Percentiles rank a stretch among this genome's conserved stretches.
Evolutionary conservation across 2,113 vertebrate species (phyloP).

Genomic region (Archilochus colubris): DNA sequence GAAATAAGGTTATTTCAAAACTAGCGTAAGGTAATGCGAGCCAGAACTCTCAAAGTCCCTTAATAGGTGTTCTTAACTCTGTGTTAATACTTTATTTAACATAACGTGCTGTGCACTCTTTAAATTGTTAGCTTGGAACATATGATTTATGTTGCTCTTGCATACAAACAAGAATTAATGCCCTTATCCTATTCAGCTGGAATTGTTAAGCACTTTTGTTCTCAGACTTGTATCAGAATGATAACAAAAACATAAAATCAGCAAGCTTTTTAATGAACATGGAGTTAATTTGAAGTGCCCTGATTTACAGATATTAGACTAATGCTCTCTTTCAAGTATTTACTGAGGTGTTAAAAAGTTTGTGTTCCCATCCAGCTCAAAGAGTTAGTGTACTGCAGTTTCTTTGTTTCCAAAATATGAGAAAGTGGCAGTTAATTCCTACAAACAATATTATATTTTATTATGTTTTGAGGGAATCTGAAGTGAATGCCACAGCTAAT

Average conservation of each 20-base stretch:
- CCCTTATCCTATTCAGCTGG: conserved; percentile 42
- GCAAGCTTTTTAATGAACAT: conserved; percentile 48
- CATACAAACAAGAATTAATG: conserved; percentile 40
- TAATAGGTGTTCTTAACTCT: conserved; percentile 63
- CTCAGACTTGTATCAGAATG: conserved; percentile 23
- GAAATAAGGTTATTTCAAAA: conserved; percentile 51
- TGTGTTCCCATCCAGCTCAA: background rate
- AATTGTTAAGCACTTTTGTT: conserved; percentile 48
- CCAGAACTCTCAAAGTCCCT: conserved; percentile 65
- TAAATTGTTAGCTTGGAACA: conserved; percentile 51
- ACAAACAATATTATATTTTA: background rate
- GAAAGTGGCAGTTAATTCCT: background rate
- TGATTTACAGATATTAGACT: conserved; percentile 53
- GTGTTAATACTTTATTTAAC: conserved; percentile 66
- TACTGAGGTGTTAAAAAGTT: conserved; percentile 25
- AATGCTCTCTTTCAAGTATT: background rate
- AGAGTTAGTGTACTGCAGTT: background rate
- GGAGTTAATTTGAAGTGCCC: conserved; percentile 24
- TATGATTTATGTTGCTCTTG: conserved; percentile 50
- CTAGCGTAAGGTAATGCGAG: conserved; percentile 30
- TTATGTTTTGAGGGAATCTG: background rate
- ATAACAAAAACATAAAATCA: conserved; percentile 62
- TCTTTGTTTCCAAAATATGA: conserved; percentile 18
- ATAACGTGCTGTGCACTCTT: conserved; percentile 33
- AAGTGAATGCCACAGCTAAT: background rate